A percentile compares a stretch with the other conserved stretches of the same genome.
Evolutionary conservation across 23 tunicate species (phyloP).

Genomic region (Ciona savignyi): DNA sequence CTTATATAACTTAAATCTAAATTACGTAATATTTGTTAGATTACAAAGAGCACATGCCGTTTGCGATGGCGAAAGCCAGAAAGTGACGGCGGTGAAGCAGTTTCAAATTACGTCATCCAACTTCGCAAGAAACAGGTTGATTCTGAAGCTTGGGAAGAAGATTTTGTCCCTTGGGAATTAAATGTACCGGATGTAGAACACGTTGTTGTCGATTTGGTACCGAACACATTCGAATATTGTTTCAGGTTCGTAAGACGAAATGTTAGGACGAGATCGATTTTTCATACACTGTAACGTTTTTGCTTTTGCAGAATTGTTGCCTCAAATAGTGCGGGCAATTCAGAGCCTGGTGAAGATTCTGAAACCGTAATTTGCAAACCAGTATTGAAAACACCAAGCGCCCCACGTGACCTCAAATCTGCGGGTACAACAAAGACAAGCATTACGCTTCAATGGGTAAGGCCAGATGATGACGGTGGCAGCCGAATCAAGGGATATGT

Average conservation of each 20-base stretch:
- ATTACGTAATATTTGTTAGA: slow-evolving; percentile 25
- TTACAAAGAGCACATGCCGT: slow-evolving; percentile 68
- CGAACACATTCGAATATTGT: slow-evolving; percentile 64
- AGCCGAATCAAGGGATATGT: slow-evolving; percentile 56
- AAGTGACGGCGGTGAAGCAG: slow-evolving; percentile 61
- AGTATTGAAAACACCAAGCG: slow-evolving; percentile 63
- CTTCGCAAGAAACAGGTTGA: slow-evolving; percentile 41
- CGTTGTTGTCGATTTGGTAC: slow-evolving; percentile 67
- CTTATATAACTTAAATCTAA: no score
- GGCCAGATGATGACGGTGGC: slow-evolving; percentile 76
- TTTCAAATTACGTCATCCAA: slow-evolving; percentile 55
- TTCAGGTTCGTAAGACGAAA: slow-evolving; percentile 44
- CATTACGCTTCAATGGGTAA: slow-evolving; percentile 77
- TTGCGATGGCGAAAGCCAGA: slow-evolving; percentile 79
- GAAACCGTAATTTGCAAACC: slow-evolving; percentile 75
- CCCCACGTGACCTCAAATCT: slow-evolving; percentile 70
- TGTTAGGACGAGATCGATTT: neutral
- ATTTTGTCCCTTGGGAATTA: slow-evolving; percentile 76
- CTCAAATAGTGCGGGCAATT: slow-evolving; percentile 76
- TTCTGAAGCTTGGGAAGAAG: slow-evolving; percentile 54
- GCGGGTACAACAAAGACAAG: slow-evolving; percentile 85
- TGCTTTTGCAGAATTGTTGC: slow-evolving; percentile 53
- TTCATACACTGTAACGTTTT: neutral
- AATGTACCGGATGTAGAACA: slow-evolving; percentile 69
- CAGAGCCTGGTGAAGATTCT: slow-evolving; percentile 64